Base-by-base conservation (phyloP, 2,113 vertebrate species). In the Hippocampus mohnikei region DNA sequence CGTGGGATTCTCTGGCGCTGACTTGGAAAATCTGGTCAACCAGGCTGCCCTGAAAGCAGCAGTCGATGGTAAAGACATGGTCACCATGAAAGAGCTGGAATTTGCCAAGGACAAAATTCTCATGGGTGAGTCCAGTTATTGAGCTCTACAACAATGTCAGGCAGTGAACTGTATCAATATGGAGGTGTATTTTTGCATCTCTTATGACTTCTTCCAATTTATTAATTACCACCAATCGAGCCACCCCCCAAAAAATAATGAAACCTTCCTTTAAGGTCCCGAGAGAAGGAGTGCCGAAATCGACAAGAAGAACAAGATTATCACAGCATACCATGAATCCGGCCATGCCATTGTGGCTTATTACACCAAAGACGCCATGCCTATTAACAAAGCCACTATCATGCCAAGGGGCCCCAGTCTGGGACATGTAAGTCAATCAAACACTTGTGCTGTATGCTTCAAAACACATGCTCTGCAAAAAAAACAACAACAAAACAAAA, bases 61-160 rank as follows among this genome's bases (percentile, higher is more conserved):
- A 66, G 95, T 98, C 16, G 97, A 99, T 85, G 96, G 93, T 29
- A 98, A 98, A 85, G 95, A 97, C 84, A 95, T 96, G 95, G 97
- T 99, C 79, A 94, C 95, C 61, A 90, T 99, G 95, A 97, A 95
- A 77, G 97, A 99, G 66, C 88, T 98, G 59, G 97, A 99, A 83
- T 99, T 98, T 72, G 94, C 97, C 37, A 99, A 99, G 87, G 97
- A 99, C 91, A 99, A 99, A 93, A 99, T 99, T 84, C 91, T 99
- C 27, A 98, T 98, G 95, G 95, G 95, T 96, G 82, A 76, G 93
- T 64, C 15, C 27, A 46, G 3, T 40, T 56, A 41, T 16, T 53
- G 42, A 12, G 44, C 33, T 37, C 33, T 37, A 6, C 33, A 37
- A 37, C 33, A 37, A 37, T 37, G 33, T 37, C 33, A 37, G 33